Conservation (phyloP, 53 echinoderm and acorn worm genomes). For the Temnopleurus reevesii region DNA sequence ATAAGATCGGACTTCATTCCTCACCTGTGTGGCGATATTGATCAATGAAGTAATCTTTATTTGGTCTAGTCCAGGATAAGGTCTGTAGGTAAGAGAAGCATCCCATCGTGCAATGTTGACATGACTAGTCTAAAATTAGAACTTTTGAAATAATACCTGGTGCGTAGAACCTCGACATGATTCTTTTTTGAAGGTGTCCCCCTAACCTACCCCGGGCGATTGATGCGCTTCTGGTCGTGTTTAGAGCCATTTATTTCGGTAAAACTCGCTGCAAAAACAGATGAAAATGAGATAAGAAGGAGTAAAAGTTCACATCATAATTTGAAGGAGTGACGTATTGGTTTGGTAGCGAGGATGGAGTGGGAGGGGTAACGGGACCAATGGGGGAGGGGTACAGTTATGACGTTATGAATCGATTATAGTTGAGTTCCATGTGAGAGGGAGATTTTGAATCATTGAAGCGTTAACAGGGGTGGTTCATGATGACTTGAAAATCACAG, state of each 20-base stretch:
- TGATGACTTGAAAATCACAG: no score
- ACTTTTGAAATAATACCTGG: slow-evolving; percentile 25
- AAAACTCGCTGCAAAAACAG: not conserved
- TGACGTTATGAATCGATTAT: not conserved
- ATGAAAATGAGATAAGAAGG: not conserved
- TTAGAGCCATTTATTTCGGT: not conserved
- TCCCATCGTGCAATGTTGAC: not conserved
- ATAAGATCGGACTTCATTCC: not conserved
- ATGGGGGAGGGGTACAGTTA: not conserved
- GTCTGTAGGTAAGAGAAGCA: not conserved
- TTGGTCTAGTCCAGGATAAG: not conserved
- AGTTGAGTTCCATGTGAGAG: no score
- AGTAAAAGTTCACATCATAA: not conserved
- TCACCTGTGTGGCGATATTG: not conserved
- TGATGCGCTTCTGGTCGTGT: slow-evolving; percentile 10
- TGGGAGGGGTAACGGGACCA: not conserved
- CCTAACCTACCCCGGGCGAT: not conserved
- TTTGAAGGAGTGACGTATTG: not conserved
- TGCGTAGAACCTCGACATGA: slow-evolving; percentile 40
- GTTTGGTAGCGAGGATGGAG: not conserved
- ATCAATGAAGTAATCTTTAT: not conserved
- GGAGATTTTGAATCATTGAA: not conserved
- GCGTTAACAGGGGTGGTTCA: no score
- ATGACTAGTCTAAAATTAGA: slow-evolving; percentile 24
- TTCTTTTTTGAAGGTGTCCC: slow-evolving; percentile 15